A percentile compares a stretch with the other conserved stretches of the same genome.
phyloP scores from a whole-genome alignment of 2,888 invertebrate species.

The Drosophila aldrichi region DNA sequence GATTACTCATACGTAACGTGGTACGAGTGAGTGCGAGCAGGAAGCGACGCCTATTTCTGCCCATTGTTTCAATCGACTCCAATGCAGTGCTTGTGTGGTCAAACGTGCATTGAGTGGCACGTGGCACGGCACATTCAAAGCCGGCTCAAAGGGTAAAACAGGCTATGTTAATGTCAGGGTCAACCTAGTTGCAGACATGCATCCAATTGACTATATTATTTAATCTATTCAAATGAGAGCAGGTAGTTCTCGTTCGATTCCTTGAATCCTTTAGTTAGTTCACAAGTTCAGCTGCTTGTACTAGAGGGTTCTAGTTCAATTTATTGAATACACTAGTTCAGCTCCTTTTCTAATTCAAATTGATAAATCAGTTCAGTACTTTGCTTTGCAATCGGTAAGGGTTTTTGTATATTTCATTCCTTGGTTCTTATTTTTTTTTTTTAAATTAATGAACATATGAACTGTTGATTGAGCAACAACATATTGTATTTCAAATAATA shows the following conservation, averaged over 20 bases:
- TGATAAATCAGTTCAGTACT: background rate
- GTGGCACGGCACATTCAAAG: constrained; percentile 41
- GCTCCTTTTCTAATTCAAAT: background rate
- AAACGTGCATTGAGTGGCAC: constrained; percentile 65
- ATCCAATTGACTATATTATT: constrained; percentile 51
- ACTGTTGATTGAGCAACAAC: no score
- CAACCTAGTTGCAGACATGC: constrained; percentile 46
- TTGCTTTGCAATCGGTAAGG: background rate
- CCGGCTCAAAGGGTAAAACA: constrained; percentile 21
- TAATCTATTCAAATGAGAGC: constrained; percentile 24
- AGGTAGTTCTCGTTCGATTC: background rate
- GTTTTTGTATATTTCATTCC: background rate
- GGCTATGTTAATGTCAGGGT: constrained; percentile 71
- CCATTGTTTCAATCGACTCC: constrained; percentile 54
- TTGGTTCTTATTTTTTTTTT: no score
- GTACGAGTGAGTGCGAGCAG: constrained; percentile 14
- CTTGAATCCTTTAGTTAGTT: background rate
- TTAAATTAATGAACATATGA: no score
- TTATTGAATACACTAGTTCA: background rate
- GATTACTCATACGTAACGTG: constrained; percentile 72
- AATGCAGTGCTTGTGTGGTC: constrained; percentile 52
- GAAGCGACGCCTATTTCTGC: constrained; percentile 16
- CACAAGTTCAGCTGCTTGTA: background rate
- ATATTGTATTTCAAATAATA: no score
- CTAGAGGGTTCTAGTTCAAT: background rate